Percentiles rank a stretch among this genome's conserved stretches.
phyloP scores from a whole-genome alignment of 2,113 vertebrate species.

The Sinocyclocheilus anshuiensis region DNA sequence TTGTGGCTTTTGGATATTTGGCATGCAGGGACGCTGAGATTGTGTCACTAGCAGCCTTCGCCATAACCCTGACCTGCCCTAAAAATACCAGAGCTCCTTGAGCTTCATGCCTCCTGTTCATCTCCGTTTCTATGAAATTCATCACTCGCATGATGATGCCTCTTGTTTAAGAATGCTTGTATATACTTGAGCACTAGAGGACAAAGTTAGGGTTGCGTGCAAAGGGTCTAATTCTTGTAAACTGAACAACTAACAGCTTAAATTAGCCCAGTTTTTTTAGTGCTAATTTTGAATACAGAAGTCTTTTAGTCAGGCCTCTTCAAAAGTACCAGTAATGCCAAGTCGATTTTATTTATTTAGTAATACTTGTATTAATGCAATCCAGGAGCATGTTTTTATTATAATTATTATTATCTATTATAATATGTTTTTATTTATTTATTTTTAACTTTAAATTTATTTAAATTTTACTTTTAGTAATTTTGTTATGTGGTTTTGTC shows the following conservation, averaged over 20 bases:
- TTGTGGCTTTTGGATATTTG: conserved; percentile 17
- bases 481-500: no score
- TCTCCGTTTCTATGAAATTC: conserved; percentile 45
- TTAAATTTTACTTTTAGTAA: no score
- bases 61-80: conserved; percentile 35
- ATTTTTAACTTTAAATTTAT: no score
- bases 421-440: no score
- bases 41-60: conserved; percentile 31
- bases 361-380: no score
- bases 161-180: not conserved
- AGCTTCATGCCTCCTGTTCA: conserved; percentile 15
- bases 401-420: no score
- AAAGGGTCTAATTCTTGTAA: not conserved
- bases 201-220: not conserved
- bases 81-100: conserved; percentile 51
- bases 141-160: not conserved
- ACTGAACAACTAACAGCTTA: not conserved
- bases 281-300: not conserved
- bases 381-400: no score
- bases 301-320: not conserved
- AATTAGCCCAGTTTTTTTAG: not conserved
- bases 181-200: not conserved
- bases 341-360: not conserved
- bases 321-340: not conserved
- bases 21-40: not conserved